A percentile compares a stretch with the other conserved stretches of the same genome.
These are phyloP conservation scores for Hexactinellida sp. DNA, from an alignment of 37 sponge, comb jelly and placozoan species.

Conservation along the genomic window DNA sequence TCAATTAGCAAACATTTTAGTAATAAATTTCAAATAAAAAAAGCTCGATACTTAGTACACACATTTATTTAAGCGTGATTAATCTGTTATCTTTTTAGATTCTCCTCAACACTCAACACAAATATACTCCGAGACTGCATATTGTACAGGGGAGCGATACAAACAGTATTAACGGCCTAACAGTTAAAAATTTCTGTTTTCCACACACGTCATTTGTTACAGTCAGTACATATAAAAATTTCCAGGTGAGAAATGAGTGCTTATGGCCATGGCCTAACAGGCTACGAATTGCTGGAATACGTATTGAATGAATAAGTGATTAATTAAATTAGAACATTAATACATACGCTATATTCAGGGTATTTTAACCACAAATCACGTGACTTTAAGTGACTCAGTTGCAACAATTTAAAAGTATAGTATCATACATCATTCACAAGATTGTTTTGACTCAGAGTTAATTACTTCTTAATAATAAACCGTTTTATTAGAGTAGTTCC, in stretches of 20 bases:
- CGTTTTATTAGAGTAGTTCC: no score
- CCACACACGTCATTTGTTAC: background rate
- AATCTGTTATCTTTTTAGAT: background rate
- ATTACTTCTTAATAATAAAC: no score
- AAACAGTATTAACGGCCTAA: background rate
- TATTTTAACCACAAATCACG: background rate
- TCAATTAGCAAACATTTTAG: no score
- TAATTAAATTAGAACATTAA: no score
- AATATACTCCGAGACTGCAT: background rate
- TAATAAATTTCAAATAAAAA: no score
- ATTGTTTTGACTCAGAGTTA: background rate
- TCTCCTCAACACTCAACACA: background rate
- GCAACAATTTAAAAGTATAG: background rate
- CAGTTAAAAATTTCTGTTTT: background rate
- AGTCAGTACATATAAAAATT: conserved; percentile 4
- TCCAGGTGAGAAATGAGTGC: background rate
- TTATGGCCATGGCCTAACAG: no score
- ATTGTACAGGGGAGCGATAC: background rate
- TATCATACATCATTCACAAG: background rate
- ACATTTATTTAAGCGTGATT: no score
- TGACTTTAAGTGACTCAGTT: background rate
- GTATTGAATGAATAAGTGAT: no score
- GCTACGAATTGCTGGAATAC: no score
- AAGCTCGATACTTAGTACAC: no score
- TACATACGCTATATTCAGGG: no score